phyloP scores from a whole-genome alignment of 2,888 invertebrate genomes.

The Drosophila kambysellisi region DNA sequence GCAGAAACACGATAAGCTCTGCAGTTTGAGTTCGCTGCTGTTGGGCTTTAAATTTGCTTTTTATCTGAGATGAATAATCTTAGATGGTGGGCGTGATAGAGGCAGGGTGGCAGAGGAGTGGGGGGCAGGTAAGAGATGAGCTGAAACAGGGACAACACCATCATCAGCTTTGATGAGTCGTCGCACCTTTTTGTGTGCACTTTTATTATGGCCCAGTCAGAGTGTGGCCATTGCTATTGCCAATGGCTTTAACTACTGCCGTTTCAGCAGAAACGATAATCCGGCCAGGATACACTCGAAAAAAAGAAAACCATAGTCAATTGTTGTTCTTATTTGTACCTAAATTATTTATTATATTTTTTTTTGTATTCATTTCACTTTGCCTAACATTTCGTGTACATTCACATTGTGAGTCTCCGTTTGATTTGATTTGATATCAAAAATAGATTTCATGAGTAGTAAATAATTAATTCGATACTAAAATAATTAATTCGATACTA shows the following conservation, averaged over 20 bases:
- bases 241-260: constrained; percentile 46
- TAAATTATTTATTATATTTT: not conserved
- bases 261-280: constrained; percentile 56
- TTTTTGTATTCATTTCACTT: not conserved
- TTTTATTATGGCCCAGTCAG: constrained; percentile 58
- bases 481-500: too few relatives aligned
- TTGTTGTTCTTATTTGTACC: not conserved
- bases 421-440: not conserved
- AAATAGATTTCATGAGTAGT: too few relatives aligned
- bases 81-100: not conserved
- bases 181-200: constrained; percentile 61
- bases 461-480: too few relatives aligned
- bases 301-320: not conserved
- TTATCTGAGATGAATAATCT: constrained; percentile 72
- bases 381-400: not conserved
- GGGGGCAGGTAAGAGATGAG: not conserved
- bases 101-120: not conserved
- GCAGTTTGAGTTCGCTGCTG: constrained; percentile 25
- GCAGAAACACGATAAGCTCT: constrained; percentile 17
- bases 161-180: constrained; percentile 46
- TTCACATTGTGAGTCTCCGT: not conserved
- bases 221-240: constrained; percentile 28
- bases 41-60: constrained; percentile 41
- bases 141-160: constrained; percentile 32
- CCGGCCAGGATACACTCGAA: constrained; percentile 17